These are phyloP conservation scores for Eueides isabella DNA, from an alignment of 1,140 invertebrate genomes.

Conservation along the genomic window DNA sequence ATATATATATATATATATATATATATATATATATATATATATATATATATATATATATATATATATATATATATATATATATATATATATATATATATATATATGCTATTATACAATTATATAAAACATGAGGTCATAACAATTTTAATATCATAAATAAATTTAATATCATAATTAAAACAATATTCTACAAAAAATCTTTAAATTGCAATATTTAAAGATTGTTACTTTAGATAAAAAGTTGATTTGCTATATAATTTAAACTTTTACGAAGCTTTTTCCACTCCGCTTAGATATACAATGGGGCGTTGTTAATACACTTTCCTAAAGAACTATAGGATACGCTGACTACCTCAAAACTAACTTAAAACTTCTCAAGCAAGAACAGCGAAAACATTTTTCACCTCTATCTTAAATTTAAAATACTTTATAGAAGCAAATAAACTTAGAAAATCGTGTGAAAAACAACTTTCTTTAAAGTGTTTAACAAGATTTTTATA, in stretches of 20 bases:
- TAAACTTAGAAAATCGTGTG: not conserved
- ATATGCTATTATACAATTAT: too few species aligned
- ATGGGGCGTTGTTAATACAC: constrained; percentile 18
- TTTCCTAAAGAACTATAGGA: constrained; percentile 8
- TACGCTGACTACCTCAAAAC: constrained; percentile 18
- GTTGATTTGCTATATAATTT: not conserved
- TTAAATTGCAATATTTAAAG: not conserved
- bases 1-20: too few species aligned
- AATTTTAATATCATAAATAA: too few species aligned
- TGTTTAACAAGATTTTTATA: not conserved
- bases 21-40: too few species aligned
- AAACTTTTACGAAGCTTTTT: constrained; percentile 13
- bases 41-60: too few species aligned
- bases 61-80: too few species aligned
- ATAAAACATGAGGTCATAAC: too few species aligned
- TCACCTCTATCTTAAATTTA: constrained; percentile 4
- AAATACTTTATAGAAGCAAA: constrained; percentile 2
- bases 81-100: too few species aligned
- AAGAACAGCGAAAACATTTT: constrained; percentile 13
- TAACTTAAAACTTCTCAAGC: not conserved
- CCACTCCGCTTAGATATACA: constrained; percentile 16
- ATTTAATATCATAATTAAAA: too few species aligned
- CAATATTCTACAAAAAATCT: not conserved
- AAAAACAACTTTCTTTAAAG: not conserved
- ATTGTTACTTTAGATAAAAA: not conserved